Evolutionary conservation across 2,797 vertebrate species (phyloP).

Genomic region (Coccyzus lansbergi): DNA sequence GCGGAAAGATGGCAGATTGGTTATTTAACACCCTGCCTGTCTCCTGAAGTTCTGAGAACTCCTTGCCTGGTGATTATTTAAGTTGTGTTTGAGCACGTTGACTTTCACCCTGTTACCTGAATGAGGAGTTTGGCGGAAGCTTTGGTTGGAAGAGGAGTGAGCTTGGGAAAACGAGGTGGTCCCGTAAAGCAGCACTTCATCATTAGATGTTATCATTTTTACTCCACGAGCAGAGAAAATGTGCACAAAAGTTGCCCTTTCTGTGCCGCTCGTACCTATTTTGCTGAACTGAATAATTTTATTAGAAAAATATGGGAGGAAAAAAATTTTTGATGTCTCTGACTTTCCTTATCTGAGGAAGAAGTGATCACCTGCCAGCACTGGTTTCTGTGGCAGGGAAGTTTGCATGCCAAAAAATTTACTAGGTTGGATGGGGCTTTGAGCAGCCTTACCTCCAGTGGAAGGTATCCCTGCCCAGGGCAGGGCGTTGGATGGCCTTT

Average conservation of each 20-base stretch:
- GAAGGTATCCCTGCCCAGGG: too few relatives aligned
- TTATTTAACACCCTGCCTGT: conserved; percentile 30
- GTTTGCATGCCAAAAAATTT: background rate
- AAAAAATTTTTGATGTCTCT: background rate
- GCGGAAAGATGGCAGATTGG: background rate
- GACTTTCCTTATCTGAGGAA: background rate
- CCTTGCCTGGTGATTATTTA: background rate
- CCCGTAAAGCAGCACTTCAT: background rate
- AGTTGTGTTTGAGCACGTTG: background rate
- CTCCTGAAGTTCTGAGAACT: background rate
- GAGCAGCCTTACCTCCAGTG: too few relatives aligned
- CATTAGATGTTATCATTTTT: background rate
- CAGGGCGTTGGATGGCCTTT: too few relatives aligned
- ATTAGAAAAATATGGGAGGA: background rate
- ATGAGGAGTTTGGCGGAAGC: background rate
- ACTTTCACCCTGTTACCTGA: background rate
- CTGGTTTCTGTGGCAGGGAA: background rate
- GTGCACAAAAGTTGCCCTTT: background rate
- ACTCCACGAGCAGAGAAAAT: background rate
- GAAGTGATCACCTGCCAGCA: background rate
- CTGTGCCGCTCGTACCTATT: background rate
- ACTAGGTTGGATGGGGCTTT: too few relatives aligned
- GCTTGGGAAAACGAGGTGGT: background rate
- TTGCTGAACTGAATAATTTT: background rate
- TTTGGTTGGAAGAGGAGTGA: background rate